Percentiles rank a stretch among this genome's conserved stretches.
Evolutionary conservation across 2,888 invertebrate species (phyloP).

Genomic region (Nowickia ferox): DNA sequence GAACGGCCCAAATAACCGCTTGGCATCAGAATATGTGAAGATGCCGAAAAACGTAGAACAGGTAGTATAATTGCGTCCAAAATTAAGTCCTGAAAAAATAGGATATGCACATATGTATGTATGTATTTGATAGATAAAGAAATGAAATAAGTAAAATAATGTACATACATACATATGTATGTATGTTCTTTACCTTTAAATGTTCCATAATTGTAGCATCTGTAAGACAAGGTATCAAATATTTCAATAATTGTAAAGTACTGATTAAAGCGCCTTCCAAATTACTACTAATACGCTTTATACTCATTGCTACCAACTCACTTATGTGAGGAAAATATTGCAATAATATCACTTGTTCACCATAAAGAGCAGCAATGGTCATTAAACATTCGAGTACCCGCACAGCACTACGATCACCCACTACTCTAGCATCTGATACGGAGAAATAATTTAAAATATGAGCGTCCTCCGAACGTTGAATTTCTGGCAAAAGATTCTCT

Average conservation of each 20-base stretch:
- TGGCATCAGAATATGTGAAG: slow-evolving; percentile 91
- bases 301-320: slow-evolving; percentile 91
- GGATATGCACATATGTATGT: background rate
- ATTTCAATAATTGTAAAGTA: slow-evolving; percentile 90
- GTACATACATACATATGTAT: background rate
- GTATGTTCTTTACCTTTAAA: slow-evolving; percentile 86
- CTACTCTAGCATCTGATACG: slow-evolving; percentile 86
- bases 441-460: slow-evolving; percentile 86
- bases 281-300: slow-evolving; percentile 90
- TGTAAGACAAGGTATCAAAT: slow-evolving; percentile 91
- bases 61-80: slow-evolving; percentile 93
- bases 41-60: slow-evolving; percentile 90
- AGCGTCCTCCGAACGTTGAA: slow-evolving; percentile 78
- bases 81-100: slow-evolving; percentile 88
- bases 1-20: slow-evolving; percentile 90
- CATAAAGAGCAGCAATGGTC: slow-evolving; percentile 93
- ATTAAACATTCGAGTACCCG: slow-evolving; percentile 96
- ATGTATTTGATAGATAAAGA: no score
- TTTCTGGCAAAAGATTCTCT: slow-evolving; percentile 87
- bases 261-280: slow-evolving; percentile 95
- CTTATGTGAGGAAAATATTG: slow-evolving; percentile 96
- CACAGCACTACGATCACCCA: slow-evolving; percentile 91
- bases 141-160: no score
- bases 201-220: slow-evolving; percentile 94
- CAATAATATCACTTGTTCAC: slow-evolving; percentile 92